A percentile compares a stretch with the other conserved stretches of the same genome.
These are phyloP conservation scores for Leptobrachium ailaonicum DNA, from an alignment of 2,113 vertebrate genomes.

Conservation along the genomic window DNA sequence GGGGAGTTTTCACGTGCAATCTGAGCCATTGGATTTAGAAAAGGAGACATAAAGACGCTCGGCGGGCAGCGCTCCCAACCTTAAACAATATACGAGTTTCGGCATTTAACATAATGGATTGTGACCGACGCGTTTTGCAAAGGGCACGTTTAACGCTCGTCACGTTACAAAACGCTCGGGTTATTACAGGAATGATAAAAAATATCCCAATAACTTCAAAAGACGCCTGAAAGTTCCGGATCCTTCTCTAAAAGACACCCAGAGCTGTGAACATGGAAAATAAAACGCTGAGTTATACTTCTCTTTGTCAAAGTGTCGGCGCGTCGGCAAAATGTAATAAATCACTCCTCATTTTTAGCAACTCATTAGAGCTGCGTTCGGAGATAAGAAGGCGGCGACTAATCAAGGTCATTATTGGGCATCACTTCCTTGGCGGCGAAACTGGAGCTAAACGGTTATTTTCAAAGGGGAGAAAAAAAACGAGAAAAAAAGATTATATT, in stretches of 20 bases:
- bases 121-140: not conserved
- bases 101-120: not conserved
- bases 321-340: slow-evolving; percentile 17
- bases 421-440: not conserved
- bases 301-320: slow-evolving; percentile 26
- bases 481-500: not conserved
- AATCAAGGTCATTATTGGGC: slow-evolving; percentile 44
- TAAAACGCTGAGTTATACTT: slow-evolving; percentile 23
- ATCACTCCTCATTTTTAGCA: slow-evolving; percentile 32
- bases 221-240: not conserved
- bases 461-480: not conserved
- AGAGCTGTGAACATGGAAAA: not conserved
- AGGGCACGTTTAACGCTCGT: not conserved
- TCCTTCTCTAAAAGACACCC: not conserved
- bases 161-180: not conserved
- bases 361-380: slow-evolving; percentile 37
- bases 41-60: not conserved
- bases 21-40: not conserved
- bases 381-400: slow-evolving; percentile 32
- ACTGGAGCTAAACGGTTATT: not conserved
- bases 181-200: not conserved
- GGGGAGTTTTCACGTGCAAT: not conserved
- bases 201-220: slow-evolving; percentile 4
- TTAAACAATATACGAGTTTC: slow-evolving; percentile 2
- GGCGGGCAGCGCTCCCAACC: not conserved